Percentiles rank a stretch among this genome's conserved stretches.
These are phyloP conservation scores for Aspidiotus rigidus DNA, from an alignment of 2,888 invertebrate species.

Conservation along the genomic window DNA sequence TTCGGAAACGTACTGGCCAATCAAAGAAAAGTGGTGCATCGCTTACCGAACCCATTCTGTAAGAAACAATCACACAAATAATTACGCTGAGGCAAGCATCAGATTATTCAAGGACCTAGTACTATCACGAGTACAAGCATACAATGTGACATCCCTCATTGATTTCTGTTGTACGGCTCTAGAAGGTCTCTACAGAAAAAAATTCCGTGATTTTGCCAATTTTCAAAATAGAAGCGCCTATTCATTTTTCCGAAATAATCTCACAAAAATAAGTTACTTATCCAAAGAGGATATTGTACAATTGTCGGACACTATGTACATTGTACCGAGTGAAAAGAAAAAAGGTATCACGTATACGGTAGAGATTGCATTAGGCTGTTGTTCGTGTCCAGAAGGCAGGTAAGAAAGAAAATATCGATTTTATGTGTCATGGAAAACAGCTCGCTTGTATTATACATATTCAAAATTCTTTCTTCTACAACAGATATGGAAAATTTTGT, in stretches of 20 bases:
- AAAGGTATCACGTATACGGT: background rate
- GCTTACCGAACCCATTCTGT: background rate
- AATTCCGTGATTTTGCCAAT: too few species aligned
- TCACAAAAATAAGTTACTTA: too few species aligned
- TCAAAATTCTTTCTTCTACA: too few species aligned
- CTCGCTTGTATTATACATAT: too few species aligned
- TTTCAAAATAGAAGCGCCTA: too few species aligned
- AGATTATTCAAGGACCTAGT: background rate
- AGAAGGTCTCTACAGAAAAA: too few species aligned
- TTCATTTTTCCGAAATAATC: too few species aligned
- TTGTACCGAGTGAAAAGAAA: conserved; percentile 6
- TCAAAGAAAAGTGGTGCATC: background rate
- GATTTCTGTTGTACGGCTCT: background rate
- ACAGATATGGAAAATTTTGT: background rate
- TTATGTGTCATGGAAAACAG: too few species aligned
- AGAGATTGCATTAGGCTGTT: background rate
- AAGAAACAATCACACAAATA: background rate
- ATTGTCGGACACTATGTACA: too few species aligned
- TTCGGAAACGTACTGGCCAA: background rate
- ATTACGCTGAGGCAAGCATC: background rate
- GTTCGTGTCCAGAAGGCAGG: background rate
- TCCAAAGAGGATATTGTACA: too few species aligned
- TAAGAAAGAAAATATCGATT: too few species aligned
- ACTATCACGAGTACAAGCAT: background rate
- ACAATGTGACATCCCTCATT: background rate